phyloP scores from a whole-genome alignment of 1,140 invertebrate genomes.

The Drosophila navojoa region DNA sequence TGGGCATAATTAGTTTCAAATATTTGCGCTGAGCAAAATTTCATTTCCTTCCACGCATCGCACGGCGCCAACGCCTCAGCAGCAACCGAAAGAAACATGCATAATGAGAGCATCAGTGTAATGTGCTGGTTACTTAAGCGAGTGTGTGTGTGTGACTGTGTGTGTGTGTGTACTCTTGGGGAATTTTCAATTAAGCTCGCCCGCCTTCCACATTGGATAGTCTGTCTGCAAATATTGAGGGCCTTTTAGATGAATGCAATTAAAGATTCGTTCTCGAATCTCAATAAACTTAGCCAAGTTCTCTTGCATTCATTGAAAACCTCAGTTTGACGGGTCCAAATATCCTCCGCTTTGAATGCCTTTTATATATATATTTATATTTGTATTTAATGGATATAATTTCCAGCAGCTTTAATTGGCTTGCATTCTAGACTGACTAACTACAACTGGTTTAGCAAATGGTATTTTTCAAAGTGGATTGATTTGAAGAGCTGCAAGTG shows the following conservation, averaged over 20 bases:
- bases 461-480: no score
- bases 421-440: no score
- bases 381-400: no score
- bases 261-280: not conserved
- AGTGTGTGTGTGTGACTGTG: not conserved
- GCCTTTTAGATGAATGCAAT: not conserved
- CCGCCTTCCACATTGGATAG: not conserved
- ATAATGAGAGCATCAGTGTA: conserved; percentile 43
- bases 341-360: no score
- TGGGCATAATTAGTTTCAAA: conserved; percentile 83
- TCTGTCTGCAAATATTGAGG: not conserved
- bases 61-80: not conserved
- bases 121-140: conserved; percentile 7
- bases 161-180: conserved; percentile 14
- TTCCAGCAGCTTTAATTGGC: no score
- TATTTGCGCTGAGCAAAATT: conserved; percentile 75
- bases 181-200: conserved; percentile 48
- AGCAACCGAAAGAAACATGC: conserved; percentile 4
- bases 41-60: conserved; percentile 72
- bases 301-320: no score
- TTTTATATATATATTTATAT: no score
- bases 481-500: no score
- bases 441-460: no score
- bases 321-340: no score
- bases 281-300: no score